Evolutionary conservation across 2,113 vertebrate genomes (phyloP), one percentile per base, ranked within the genome.

Genomic region (Hippoglossus stenolepis): DNA sequence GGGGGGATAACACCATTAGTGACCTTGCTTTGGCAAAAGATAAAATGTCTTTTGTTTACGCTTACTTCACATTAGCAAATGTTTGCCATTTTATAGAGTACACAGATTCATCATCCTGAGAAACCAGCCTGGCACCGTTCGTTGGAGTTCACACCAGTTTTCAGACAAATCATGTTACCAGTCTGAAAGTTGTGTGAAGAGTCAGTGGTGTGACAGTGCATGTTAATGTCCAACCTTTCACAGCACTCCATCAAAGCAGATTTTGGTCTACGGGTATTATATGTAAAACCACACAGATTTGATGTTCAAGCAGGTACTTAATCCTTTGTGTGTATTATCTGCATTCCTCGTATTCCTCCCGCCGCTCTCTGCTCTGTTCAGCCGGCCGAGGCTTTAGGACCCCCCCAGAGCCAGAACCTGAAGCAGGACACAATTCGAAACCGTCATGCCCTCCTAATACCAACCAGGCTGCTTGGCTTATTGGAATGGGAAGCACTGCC

Each of bases 321-420:
- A 87, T 90, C 82, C 72, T 91, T 87, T 85, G 84, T 92, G 67
- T 89, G 87, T 84, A 79, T 84, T 89, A 87, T 89, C 85, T 90
- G 82, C 89, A 92, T 91, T 89, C 85, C 85, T 75, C 28, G 73
- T 92, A 75, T 85, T 90, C 79, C 72, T 87, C 85, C 79, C 73
- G 73, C 74, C 49, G 66, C 59, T 85, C 63, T 63, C 74, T 47
- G 69, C 78, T 80, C 79, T 86, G 80, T 84, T 86, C 71, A 75
- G 75, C 73, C 69, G 83, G 84, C 80, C 61, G 71, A 80, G 80
- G 88, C 84, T 88, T 90, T 89, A 86, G 79, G 83, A 82, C 77
- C 64, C 81, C 80, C 73, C 75, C 72, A 7, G 74, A 85, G 72
- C 59, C 58, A 74, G 64, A 74, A 68, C 31, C 66, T 60, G 49